These are phyloP conservation scores for Ophion obscuratus DNA, from an alignment of 2,888 invertebrate genomes.

Conservation along the genomic window DNA sequence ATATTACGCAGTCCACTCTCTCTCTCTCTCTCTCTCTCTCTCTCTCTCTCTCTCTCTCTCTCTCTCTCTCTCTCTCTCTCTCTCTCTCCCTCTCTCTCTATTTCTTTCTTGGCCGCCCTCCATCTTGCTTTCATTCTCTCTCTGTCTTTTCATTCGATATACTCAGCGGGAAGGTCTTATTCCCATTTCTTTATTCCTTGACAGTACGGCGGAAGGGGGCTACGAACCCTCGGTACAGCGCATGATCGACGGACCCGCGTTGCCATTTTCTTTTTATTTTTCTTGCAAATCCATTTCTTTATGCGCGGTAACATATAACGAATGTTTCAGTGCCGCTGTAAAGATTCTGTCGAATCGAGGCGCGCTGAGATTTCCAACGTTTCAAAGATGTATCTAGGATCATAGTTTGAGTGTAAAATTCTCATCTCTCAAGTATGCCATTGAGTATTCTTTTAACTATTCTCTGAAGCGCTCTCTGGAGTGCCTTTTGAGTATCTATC, in stretches of 20 bases:
- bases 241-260: slow-evolving; percentile 3
- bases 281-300: slow-evolving; percentile 37
- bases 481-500: no score
- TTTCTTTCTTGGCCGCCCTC: slow-evolving; percentile 16
- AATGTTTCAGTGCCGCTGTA: not conserved
- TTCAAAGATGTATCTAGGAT: no score
- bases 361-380: no score
- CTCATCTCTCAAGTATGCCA: no score
- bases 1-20: slow-evolving; percentile 80
- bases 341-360: not conserved
- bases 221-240: slow-evolving; percentile 21
- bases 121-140: slow-evolving; percentile 44
- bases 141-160: slow-evolving; percentile 38
- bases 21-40: slow-evolving; percentile 66
- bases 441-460: no score
- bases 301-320: not conserved
- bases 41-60: slow-evolving; percentile 52
- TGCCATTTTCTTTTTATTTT: slow-evolving; percentile 59
- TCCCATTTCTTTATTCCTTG: slow-evolving; percentile 42
- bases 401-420: no score
- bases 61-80: slow-evolving; percentile 39
- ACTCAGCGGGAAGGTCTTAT: slow-evolving; percentile 54
- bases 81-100: slow-evolving; percentile 34
- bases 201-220: slow-evolving; percentile 14
- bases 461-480: no score